Conservation (phyloP, 2,113 vertebrate genomes). For the Apaloderma vittatum region DNA sequence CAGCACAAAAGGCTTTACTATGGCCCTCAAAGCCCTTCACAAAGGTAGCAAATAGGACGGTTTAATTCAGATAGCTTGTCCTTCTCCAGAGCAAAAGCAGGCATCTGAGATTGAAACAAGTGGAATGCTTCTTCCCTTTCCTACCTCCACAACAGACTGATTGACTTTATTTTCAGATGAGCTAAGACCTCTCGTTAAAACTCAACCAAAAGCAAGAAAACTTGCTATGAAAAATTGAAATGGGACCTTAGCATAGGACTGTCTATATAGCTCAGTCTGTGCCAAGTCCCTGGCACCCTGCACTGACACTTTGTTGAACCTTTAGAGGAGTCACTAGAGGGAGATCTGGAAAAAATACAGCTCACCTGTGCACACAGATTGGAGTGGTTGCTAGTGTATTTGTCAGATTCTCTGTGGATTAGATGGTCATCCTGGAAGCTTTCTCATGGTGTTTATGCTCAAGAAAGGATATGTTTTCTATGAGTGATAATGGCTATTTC, state of each 20-base stretch:
- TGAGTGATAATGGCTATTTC: neutral
- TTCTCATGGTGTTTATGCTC: neutral
- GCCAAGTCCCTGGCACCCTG: neutral
- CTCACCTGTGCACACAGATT: neutral
- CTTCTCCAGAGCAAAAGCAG: neutral
- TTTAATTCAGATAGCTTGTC: neutral
- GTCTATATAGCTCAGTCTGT: neutral
- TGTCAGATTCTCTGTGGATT: neutral
- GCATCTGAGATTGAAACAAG: neutral
- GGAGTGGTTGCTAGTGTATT: neutral
- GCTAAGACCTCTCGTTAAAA: neutral
- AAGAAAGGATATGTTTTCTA: neutral
- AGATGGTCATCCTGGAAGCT: neutral
- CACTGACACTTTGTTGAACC: neutral
- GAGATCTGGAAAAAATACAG: neutral
- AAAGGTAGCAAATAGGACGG: neutral
- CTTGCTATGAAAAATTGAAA: neutral
- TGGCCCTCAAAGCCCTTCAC: neutral
- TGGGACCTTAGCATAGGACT: neutral
- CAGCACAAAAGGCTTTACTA: constrained; percentile 35
- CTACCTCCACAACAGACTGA: neutral
- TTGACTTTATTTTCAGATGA: neutral
- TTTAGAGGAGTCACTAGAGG: neutral
- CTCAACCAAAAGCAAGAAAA: neutral
- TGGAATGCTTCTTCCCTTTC: neutral